phyloP scores from a whole-genome alignment of 2,888 invertebrate genomes.

The Andrena minutula region DNA sequence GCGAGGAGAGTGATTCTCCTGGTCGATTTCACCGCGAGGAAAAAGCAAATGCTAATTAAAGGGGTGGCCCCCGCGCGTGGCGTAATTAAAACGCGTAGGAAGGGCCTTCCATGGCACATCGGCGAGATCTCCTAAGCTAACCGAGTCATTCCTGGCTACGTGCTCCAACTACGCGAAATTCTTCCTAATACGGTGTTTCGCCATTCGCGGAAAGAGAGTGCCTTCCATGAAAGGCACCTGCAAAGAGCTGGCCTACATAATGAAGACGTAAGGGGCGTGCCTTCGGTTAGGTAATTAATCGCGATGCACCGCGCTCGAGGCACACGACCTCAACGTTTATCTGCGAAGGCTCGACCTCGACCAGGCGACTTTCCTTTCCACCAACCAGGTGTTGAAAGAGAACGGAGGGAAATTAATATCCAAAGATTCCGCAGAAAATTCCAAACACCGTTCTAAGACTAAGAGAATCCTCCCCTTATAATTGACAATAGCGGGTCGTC shows the following conservation, averaged over 20 bases:
- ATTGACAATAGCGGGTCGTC: background rate
- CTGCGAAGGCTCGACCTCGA: constrained; percentile 22
- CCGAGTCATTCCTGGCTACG: constrained; percentile 66
- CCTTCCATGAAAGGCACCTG: constrained; percentile 77
- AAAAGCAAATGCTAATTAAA: constrained; percentile 44
- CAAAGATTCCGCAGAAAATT: background rate
- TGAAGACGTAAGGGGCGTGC: constrained; percentile 77
- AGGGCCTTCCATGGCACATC: constrained; percentile 71
- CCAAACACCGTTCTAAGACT: too few relatives aligned
- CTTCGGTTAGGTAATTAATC: constrained; percentile 72
- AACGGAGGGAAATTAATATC: constrained; percentile 2
- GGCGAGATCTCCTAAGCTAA: constrained; percentile 76
- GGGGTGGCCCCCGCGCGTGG: constrained; percentile 8
- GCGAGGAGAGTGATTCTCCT: background rate
- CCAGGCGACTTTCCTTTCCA: constrained; percentile 46
- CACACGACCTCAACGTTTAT: constrained; percentile 46
- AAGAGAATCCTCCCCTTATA: background rate
- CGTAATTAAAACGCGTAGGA: constrained; percentile 61
- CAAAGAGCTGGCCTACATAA: constrained; percentile 78
- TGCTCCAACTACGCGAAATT: constrained; percentile 76
- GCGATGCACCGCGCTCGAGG: constrained; percentile 58
- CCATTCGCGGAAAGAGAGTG: constrained; percentile 60
- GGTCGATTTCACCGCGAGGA: constrained; percentile 39
- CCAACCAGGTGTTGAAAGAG: constrained; percentile 8
- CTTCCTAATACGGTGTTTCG: constrained; percentile 74